Base-by-base conservation (phyloP, 1,140 invertebrate species). In the Bombus fervidus region DNA sequence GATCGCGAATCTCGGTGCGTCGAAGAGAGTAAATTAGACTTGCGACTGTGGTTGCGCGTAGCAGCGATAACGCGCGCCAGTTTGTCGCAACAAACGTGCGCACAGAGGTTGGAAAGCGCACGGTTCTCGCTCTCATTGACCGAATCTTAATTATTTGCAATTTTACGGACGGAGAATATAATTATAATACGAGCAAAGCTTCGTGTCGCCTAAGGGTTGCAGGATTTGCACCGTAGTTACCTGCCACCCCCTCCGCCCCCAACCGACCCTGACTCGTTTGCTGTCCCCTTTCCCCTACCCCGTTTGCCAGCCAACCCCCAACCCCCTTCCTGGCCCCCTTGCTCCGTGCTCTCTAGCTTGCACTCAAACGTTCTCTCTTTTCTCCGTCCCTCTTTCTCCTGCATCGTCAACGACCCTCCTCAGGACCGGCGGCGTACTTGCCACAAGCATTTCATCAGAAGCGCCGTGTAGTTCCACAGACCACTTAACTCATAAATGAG, bases 401-500 rank as follows among this genome's bases (percentile, higher is more conserved):
- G 77, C 78, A 43, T 91, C 89, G 88, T 92, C 89, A 90, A 92
- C 89, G 87, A 91, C 86, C 90, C 90, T 90, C 90, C 89, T 92
- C 92, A 91, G 89, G 86, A 90, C 89, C 90, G 84, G 86, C 89
- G 86, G 86, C 89, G 82, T 89, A 92, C 92, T 93, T 91, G 90
- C 91, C 92, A 92, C 92, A 92, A 94, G 93, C 92, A 93, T 94
- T 95, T 93, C 93, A 94, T 94, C 93, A 94, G 94, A 95, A 95
- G 93, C 93, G 92, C 91, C 92, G 91, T 92, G 86, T 90, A 93
- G 92, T 93, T 94, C 93, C 92, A 94, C 93, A 94, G 94, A 94
- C 94, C 93, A 94, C 94, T 95, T 94, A 94, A 93, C 94, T 94
- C 93, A 94, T 94, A 94, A 95, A 95, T 93, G 93, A 94, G 92